These are phyloP conservation scores for Spisula solida DNA, from an alignment of 2,888 invertebrate species.

Conservation along the genomic window DNA sequence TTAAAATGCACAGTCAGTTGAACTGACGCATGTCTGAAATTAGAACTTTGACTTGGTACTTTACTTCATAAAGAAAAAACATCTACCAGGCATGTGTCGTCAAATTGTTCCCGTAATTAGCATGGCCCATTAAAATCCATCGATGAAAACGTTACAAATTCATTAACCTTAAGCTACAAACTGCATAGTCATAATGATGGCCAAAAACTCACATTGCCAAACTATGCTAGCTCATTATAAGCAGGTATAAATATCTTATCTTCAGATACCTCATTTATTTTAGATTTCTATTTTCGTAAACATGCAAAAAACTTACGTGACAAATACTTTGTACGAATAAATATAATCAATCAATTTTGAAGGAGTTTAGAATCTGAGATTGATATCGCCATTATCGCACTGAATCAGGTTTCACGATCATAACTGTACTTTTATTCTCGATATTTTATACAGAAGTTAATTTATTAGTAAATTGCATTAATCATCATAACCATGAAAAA, in stretches of 20 bases:
- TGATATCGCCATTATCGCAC: background rate
- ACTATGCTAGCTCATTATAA: background rate
- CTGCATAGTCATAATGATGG: constrained; percentile 14
- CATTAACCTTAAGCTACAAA: background rate
- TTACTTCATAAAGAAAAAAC: too few species aligned
- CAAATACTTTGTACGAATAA: background rate
- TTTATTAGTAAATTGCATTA: constrained; percentile 20
- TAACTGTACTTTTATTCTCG: constrained; percentile 5
- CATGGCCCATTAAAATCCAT: background rate
- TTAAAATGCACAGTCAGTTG: too few species aligned
- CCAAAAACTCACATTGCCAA: background rate
- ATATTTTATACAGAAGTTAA: background rate
- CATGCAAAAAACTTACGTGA: background rate
- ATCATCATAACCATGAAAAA: background rate
- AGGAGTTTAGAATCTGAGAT: constrained; percentile 6
- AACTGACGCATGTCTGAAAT: too few species aligned
- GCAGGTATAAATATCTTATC: background rate
- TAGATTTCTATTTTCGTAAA: background rate
- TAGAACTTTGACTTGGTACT: too few species aligned
- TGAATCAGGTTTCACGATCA: background rate
- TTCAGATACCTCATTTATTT: background rate
- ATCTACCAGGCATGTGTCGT: too few species aligned
- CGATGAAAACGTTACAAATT: constrained; percentile 18
- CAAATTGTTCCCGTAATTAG: too few species aligned
- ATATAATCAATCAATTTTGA: constrained; percentile 16